Evolutionary conservation across 2,113 vertebrate species (phyloP), one percentile per base, ranked within the genome.

Genomic region (Hepsetus odoe): DNA sequence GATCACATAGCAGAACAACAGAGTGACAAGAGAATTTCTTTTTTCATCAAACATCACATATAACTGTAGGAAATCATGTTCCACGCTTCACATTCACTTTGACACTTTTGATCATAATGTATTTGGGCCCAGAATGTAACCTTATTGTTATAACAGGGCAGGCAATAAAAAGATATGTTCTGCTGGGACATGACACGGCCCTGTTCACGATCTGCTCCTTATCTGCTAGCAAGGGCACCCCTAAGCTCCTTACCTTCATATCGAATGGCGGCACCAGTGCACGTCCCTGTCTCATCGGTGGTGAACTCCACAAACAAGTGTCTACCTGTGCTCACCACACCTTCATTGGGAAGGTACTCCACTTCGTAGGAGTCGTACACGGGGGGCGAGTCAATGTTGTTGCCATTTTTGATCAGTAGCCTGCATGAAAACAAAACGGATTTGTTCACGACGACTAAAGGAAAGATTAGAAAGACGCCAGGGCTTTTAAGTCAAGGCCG

Each of bases 291-390:
- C 83, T 95, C 96, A 11, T 99, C 98, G 0, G 97, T 99, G 85
- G 94, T 97, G 86, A 99, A 94, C 87, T 99, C 96, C 24, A 99
- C 80, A 5, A 98, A 99, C 86, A 99, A 92, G 88, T 97, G 87
- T 1, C 92, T 91, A 6, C 90, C 89, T 0, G 93, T 94, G 76
- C 98, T 98, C 86, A 96, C 90, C 46, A 99, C 91, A 3, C 98
- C 98, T 86, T 99, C 98, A 0, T 96, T 96, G 84, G 98, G 98
- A 85, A 99, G 89, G 85, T 99, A 99, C 72, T 99, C 98, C 56
- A 98, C 96, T 86, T 98, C 96, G 0, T 97, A 99, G 14, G 97
- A 99, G 85, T 99, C 98, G 0, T 99, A 99, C 77, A 98, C 90
- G 0, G 95, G 94, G 0, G 96, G 92, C 0, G 98, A 94, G 82